These are phyloP conservation scores for Syngnathus rostellatus DNA, from an alignment of 2,797 vertebrate genomes.

Conservation along the genomic window DNA sequence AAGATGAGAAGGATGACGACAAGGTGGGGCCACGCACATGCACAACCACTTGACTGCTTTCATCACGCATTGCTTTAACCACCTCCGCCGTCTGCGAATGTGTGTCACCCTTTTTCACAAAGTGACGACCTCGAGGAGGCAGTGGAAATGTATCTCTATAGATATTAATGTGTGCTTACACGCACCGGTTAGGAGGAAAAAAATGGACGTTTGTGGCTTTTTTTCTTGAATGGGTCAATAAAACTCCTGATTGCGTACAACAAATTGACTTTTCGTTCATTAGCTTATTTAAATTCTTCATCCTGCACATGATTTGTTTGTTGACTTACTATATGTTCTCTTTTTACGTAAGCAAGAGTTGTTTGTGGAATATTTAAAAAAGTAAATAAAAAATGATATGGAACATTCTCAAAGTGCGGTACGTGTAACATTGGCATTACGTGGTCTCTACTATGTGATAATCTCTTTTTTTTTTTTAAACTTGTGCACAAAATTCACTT, in stretches of 20 bases:
- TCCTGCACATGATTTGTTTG: too few species aligned
- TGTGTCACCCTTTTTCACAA: background rate
- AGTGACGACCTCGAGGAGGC: background rate
- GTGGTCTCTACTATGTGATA: too few species aligned
- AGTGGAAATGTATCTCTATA: background rate
- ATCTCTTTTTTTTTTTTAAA: too few species aligned
- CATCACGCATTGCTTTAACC: conserved; percentile 33
- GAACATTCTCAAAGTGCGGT: background rate
- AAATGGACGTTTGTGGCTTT: conserved; percentile 18
- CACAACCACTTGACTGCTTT: conserved; percentile 38
- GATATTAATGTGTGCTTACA: background rate
- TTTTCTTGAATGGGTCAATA: conserved; percentile 42
- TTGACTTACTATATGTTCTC: too few species aligned
- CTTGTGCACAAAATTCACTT: too few species aligned
- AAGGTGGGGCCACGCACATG: conserved; percentile 9
- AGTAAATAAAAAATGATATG: background rate
- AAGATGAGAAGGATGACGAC: conserved; percentile 25
- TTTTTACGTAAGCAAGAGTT: too few species aligned
- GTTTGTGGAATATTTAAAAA: background rate
- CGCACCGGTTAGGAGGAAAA: background rate
- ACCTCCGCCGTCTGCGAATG: conserved; percentile 3
- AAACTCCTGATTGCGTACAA: conserved; percentile 1
- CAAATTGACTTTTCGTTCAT: too few species aligned
- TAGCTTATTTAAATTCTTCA: too few species aligned
- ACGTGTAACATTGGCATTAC: too few species aligned